Evolutionary conservation across 2,113 vertebrate species (phyloP), one percentile per base, ranked within the genome.

Genomic region (Ciconia stormi): DNA sequence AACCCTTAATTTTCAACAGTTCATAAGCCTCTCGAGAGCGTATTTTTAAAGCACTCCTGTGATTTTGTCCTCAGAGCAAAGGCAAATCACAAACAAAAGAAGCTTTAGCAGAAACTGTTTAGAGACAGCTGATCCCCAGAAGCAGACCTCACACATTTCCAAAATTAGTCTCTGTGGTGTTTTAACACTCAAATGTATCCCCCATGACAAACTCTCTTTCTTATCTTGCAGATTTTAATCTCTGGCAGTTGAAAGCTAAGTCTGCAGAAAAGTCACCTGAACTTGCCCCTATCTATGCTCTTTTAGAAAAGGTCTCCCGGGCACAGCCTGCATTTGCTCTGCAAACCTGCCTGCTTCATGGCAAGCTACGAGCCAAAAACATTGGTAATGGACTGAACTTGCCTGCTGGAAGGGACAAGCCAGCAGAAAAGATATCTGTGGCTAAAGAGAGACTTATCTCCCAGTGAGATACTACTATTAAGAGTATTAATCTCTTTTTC

Each of bases 1-100:
- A 27, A 44, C 0, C 0, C 46, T 10, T n/a, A 2, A 80, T 16
- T 78, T 87, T 55, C 22, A 91, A 25, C 17, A 47, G 73, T 50
- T 70, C 3, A 0, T 3, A 36, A 38, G 25, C 46, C 49, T 30
- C 82, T 34, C 0, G 4, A 17, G 40, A 84, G 21, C 0, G 0
- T 18, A 14, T 73, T 66, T 84, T 79, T 38, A 36, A 87, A 78
- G 36, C 29, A 49, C 29, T 49, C 44, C 4, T 26, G 26, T 2
- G 2, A 19, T 36, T 36, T 10, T 65, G 36, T 77, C 85, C 78
- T 62, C 40, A 36, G 46, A 42, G 61, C 49, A 82, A 87, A 93
- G 23, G 42, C 55, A 79, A 49, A 47, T 29, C 18, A 74, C 30
- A 73, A 56, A 49, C 0, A 2, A 87, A 2, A 87, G 82, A 13